Evolutionary conservation across 64 coral and sea anemone species (phyloP), one percentile per base, ranked within the genome.

Genomic region (Orbicella faveolata): DNA sequence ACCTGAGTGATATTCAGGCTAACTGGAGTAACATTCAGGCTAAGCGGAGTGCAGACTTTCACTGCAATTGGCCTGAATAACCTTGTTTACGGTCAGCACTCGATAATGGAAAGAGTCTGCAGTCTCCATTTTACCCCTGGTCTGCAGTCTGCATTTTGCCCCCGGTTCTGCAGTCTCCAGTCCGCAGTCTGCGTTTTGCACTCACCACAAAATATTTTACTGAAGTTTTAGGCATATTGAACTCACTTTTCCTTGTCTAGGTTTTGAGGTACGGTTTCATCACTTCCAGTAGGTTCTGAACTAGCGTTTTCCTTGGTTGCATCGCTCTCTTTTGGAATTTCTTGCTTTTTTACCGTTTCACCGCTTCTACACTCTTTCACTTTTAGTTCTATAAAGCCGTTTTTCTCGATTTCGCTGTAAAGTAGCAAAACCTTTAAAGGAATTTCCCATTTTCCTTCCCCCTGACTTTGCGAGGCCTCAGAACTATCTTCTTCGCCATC

Each of bases 341-440:
- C 34, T 74, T 83, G 70, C 12, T 72, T 55, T 80, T 57, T 20
- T 19, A 57, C 34, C 44, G 21, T 20, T 25, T 36, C 19, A 63
- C 35, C 59, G 14, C 55, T 21, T 85, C 89, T 91, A 51, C 36
- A 91, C 37, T 91, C 89, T 64, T 91, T 76, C 7, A 91, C 89
- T 74, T 63, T 91, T 15, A 91, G 73, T 77, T 91, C 89, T 34
- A 91, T 76, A 12, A 84, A 73, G 19, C 82, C 61, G 55, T 85
- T 91, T 16, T 84, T 91, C 52, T 91, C 89, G 48, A 91, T 91
- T 19, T 91, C 89, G 1, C 82, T 44, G 80, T 91, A 91, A 33
- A 84, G 75, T 75, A 51, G 61, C 5, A 91, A 23, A 10, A 91
- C 79, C 34, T 91, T 91, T 19, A 91, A 33, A 34, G 89, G 89